Evolutionary conservation across 2,797 vertebrate genomes (phyloP), one percentile per base, ranked within the genome.

Genomic region (Aldrovandia affinis): DNA sequence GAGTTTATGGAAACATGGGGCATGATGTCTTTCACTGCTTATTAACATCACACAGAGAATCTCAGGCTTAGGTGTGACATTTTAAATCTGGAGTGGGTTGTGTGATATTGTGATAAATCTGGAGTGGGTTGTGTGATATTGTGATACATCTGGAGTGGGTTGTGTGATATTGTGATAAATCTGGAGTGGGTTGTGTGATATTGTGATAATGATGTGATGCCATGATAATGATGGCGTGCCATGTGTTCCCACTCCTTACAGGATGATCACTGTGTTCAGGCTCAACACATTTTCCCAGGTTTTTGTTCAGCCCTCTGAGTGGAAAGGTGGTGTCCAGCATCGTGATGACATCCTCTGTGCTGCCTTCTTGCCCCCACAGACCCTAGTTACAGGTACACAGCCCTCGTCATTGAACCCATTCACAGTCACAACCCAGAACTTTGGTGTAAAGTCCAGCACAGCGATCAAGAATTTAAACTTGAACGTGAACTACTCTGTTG

Each of bases 201-300:
- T 70, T 70, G 33, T 70, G 30, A 70, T 70, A 36, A 70, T 22
- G 82, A 15, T 42, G 50, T 59, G 54, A 28, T 78, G 9, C 15
- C 54, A 47, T 39, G n/a, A 79, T 33, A 14, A 28, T 57, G 55
- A n/a, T 61, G 54, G 8, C 25, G 33, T 65, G 80, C 6, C 0
- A 0, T 8, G 14, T 36, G 30, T 18, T 57, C 28, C 84, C 65
- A 61, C 42, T 81, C 28, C 92, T 84, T 80, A n/a, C 83, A 96
- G 96, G 92, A 88, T 87, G 85, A 89, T 97, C 83, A 94, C 94
- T 61, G 91, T 96, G 85, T 97, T 97, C 92, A 88, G 92, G 75
- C 90, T 91, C 81, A 94, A 89, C 44, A 94, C 85, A 0, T 86
- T 92, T 85, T 88, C 92, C 61, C 90, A 92, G 83, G 94, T 91